Evolutionary conservation across 2,888 invertebrate genomes (phyloP), one percentile per base, ranked within the genome.

Genomic region (Drosophila neotestacea): DNA sequence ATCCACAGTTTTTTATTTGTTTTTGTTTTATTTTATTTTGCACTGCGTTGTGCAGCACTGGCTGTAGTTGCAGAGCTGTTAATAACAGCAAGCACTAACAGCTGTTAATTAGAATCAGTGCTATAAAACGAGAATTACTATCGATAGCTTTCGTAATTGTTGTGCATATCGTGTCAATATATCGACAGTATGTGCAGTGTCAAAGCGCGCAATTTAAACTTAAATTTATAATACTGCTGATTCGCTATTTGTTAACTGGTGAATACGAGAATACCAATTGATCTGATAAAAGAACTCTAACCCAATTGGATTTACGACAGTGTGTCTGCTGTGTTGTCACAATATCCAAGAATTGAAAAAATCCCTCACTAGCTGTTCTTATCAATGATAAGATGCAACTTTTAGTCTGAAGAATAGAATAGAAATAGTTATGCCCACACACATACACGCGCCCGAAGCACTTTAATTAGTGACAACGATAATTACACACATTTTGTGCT

Each of bases 401-500:
- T 69, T 70, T 62, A 65, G 77, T 67, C 64, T 38, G 30, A 30
- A 13, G 32, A 41, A 32, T 52, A 22, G 34, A 47, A 55, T 22
- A 38, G 7, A 50, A 66, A 63, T n/a, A 22, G 22, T 22, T 22
- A 22, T 22, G 22, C 22, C 22, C 22, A 34, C 28, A 59, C 58
- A 65, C 62, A 62, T 50, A 63, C 39, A 50, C 69, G 32, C 32
- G 32, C 32, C 32, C 32, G 22, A 61, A 34, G 46, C 69, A 73
- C 71, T 87, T 87, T 90, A 90, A 89, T 89, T 89, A 89, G 87
- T 90, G 77, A 89, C 89, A 89, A 89, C 86, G 81, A 85, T 83
- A 90, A 90, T 89, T 89, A 89, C 89, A 89, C 83, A 88, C 70
- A 82, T 83, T 83, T 80, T 74, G 81, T 66, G 70, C 79, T 74